Conservation (phyloP, 2,113 vertebrate genomes). For the Apteryx mantelli region DNA sequence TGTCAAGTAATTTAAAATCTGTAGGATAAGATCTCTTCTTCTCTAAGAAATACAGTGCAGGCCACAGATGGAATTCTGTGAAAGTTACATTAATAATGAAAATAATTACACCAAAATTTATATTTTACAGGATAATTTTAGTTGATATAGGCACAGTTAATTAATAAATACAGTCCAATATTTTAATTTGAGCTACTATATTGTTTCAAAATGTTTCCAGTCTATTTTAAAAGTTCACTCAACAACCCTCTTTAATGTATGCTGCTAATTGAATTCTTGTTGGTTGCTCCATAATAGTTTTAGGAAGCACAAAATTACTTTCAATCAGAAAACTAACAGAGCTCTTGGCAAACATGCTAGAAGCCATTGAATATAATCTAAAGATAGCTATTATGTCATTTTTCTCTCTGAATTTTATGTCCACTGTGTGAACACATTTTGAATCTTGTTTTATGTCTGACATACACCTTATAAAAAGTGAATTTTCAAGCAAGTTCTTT, state of each 20-base stretch:
- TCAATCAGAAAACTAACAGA: neutral
- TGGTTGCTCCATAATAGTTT: neutral
- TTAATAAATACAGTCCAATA: constrained; percentile 26
- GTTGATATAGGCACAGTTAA: constrained; percentile 6
- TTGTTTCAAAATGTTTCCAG: neutral
- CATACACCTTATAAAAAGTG: neutral
- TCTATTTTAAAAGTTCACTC: constrained; percentile 15
- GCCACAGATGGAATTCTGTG: neutral
- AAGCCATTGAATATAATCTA: neutral
- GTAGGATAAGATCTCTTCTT: neutral
- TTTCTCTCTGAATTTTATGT: neutral
- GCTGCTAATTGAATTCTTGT: constrained; percentile 16
- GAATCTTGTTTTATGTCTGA: neutral
- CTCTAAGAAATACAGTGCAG: neutral
- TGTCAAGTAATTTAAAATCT: neutral
- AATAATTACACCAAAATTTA: neutral
- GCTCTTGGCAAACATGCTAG: neutral
- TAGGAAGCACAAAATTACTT: constrained; percentile 38
- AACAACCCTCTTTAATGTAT: neutral
- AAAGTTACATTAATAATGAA: neutral
- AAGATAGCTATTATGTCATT: neutral
- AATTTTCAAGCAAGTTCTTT: neutral
- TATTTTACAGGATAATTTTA: neutral
- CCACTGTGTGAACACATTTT: neutral
- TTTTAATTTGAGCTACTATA: constrained; percentile 4